Evolutionary conservation across 2,113 vertebrate species (phyloP).

Genomic region (Mormyrus lacerda): DNA sequence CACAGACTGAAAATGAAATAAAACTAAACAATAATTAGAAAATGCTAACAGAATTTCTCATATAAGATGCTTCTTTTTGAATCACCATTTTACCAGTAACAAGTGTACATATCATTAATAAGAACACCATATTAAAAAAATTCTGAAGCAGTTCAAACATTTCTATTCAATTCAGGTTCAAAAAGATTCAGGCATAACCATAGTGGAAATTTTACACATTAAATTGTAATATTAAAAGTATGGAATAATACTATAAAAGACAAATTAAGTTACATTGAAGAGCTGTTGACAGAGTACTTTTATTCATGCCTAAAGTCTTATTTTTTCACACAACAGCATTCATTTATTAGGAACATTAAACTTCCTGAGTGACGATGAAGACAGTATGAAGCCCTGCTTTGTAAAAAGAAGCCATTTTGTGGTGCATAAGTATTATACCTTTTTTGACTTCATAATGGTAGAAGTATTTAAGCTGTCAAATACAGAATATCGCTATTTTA

Average conservation of each 20-base stretch:
- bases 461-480: neutral
- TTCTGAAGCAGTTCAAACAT: neutral
- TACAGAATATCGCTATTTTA: neutral
- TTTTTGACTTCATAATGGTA: neutral
- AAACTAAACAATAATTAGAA: neutral
- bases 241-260: neutral
- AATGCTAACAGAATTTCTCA: neutral
- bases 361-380: neutral
- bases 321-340: neutral
- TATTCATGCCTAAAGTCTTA: neutral
- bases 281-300: neutral
- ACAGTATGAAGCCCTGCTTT: neutral
- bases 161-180: neutral
- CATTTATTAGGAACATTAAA: neutral
- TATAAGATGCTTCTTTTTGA: neutral
- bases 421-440: neutral
- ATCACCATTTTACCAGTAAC: neutral
- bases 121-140: neutral
- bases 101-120: neutral
- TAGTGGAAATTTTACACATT: neutral
- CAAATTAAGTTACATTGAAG: neutral
- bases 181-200: neutral
- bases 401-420: slow-evolving; percentile 4
- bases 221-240: neutral
- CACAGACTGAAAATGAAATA: neutral